Evolutionary conservation across 2,113 vertebrate species (phyloP).

Genomic region (Callospermophilus lateralis): DNA sequence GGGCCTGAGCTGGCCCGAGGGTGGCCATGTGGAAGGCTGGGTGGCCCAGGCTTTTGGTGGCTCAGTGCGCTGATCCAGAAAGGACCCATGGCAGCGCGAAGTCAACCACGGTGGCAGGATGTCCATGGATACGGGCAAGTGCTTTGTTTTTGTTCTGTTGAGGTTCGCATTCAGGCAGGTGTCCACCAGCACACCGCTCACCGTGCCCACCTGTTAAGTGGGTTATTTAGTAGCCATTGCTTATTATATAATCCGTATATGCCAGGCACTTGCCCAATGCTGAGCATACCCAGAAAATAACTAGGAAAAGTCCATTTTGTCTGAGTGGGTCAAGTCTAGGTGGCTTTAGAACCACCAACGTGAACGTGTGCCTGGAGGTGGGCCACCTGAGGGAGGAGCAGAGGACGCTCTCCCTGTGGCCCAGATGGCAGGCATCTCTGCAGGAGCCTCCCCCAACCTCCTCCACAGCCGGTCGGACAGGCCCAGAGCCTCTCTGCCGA

Average conservation of each 20-base stretch:
- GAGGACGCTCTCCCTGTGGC: fast-evolving
- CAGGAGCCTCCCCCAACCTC: neutral
- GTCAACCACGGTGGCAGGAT: neutral
- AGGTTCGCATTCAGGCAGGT: neutral
- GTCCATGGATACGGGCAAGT: neutral
- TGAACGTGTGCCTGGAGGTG: neutral
- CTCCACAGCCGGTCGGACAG: fast-evolving
- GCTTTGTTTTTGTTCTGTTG: too few species aligned
- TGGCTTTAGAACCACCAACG: neutral
- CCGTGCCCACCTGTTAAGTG: neutral
- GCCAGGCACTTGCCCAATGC: neutral
- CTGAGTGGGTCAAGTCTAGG: neutral
- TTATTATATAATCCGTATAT: neutral
- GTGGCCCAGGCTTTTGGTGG: neutral
- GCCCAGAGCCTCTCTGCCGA: too few species aligned
- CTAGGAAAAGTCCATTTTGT: neutral
- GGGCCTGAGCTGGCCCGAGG: neutral
- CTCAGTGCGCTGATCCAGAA: too few species aligned
- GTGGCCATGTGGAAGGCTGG: neutral
- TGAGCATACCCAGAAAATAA: neutral
- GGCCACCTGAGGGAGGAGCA: fast-evolving
- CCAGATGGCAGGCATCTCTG: fast-evolving
- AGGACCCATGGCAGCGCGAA: too few species aligned
- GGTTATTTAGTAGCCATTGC: neutral
- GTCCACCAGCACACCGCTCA: neutral